Evolutionary conservation across 2,113 vertebrate genomes (phyloP), one percentile per base, ranked within the genome.

Genomic region (Anhinga rufa): DNA sequence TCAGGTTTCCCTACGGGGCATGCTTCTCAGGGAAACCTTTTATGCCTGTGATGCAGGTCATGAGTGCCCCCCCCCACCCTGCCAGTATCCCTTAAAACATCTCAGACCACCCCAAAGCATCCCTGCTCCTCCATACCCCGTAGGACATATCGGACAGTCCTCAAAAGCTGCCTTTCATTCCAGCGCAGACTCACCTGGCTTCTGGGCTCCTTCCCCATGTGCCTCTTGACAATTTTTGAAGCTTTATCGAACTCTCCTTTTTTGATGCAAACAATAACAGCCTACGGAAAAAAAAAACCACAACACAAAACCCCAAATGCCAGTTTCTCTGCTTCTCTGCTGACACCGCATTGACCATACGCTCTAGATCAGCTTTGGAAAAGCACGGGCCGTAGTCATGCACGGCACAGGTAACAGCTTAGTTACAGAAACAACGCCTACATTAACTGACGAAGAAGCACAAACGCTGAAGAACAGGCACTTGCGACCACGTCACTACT

Each of bases 171-270:
- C 3, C 48, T 20, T 9, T 14, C 32, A 11, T 10, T 24, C 28
- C 6, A 5, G 51, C 42, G 10, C 1, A 12, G 42, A 60, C 98
- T 98, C 96, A 99, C 99, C 98, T 98, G 98, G 46, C 91, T 98
- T 55, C 81, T 96, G 55, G 95, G 78, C 46, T 97, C 95, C 96
- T 98, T 98, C 9, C 98, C 97, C 84, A 99, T 98, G 71, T 98
- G 77, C 77, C 97, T 98, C 62, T 93, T 97, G 61, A 99, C 82
- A 26, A 99, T 97, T 76, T 98, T 96, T 38, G 97, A 96, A 52
- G 99, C 99, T 96, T 98, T 98, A 34, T 98, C 98, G 98, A 99
- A 99, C 57, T 98, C 89, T 24, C 94, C 94, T 49, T 98, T 98
- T 94, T 98, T 99, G 65, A 99, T 98, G 77, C 98, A 99, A 75